A percentile compares a stretch with the other conserved stretches of the same genome.
phyloP scores from a whole-genome alignment of 2,113 vertebrate species.

The Petromus typicus region DNA sequence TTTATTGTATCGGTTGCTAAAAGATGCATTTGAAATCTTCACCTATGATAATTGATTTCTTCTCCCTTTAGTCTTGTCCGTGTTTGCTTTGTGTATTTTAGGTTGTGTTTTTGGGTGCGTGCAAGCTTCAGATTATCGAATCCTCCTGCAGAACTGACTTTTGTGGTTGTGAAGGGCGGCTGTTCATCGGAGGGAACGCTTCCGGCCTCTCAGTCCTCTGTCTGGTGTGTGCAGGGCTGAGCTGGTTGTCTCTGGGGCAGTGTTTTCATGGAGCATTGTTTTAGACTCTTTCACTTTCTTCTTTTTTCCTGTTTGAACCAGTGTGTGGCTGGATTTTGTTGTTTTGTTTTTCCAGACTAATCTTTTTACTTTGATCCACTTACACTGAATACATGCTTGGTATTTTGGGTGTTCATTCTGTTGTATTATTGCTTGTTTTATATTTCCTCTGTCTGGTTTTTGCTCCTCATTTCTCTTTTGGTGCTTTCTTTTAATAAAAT shows the following conservation, averaged over 20 bases:
- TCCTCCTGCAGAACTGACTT: slow-evolving; percentile 40
- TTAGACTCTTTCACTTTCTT: not conserved
- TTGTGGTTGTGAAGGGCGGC: not conserved
- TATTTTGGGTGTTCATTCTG: slow-evolving; percentile 15
- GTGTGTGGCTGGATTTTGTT: not conserved
- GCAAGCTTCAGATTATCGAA: slow-evolving; percentile 35
- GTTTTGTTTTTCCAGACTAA: not conserved
- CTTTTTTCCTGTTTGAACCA: not conserved
- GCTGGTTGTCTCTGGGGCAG: not conserved
- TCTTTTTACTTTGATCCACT: slow-evolving; percentile 13
- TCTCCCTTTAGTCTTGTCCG: slow-evolving; percentile 25
- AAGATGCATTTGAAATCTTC: slow-evolving; percentile 55
- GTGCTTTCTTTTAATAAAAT: not conserved
- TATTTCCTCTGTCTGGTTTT: not conserved
- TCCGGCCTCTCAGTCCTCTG: not conserved
- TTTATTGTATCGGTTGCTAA: slow-evolving; percentile 20
- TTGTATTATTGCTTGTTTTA: not conserved
- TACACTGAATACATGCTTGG: not conserved
- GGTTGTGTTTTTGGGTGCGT: slow-evolving; percentile 57
- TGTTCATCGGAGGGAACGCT: slow-evolving; percentile 33
- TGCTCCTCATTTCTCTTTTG: not conserved
- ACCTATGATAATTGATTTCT: slow-evolving; percentile 2
- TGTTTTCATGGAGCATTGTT: slow-evolving; percentile 1
- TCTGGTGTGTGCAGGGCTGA: not conserved
- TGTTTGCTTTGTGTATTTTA: not conserved